Evolutionary conservation across 1,140 invertebrate genomes (phyloP).

Genomic region (Nomia melanderi): DNA sequence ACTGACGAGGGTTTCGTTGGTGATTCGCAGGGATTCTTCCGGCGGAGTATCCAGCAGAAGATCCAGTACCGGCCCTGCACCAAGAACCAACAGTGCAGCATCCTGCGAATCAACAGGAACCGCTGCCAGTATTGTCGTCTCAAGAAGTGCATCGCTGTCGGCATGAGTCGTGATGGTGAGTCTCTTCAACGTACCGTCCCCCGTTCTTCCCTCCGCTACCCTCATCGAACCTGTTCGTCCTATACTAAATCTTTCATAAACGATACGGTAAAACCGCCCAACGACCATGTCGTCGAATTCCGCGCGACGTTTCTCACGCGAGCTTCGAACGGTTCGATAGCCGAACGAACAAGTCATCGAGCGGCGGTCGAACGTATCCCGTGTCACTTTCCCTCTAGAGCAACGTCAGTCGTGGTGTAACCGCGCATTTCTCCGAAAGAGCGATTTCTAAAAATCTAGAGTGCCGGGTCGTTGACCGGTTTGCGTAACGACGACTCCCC

Average conservation of each 20-base stretch:
- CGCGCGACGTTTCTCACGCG: too few species aligned
- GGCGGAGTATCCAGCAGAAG: conserved; percentile 97
- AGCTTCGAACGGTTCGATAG: too few species aligned
- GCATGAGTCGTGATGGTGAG: conserved; percentile 99
- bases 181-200: conserved; percentile 48
- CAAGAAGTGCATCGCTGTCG: conserved; percentile 98
- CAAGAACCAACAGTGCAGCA: conserved; percentile 98
- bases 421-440: conserved; percentile 13
- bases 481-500: conserved; percentile 74
- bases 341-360: too few species aligned
- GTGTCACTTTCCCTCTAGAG: neutral
- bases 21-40: conserved; percentile 90
- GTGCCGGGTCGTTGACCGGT: conserved; percentile 76
- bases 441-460: conserved; percentile 73
- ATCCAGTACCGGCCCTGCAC: conserved; percentile 98
- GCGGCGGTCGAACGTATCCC: neutral
- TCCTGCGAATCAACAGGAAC: conserved; percentile 97
- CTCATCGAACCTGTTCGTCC: neutral
- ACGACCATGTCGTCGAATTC: too few species aligned
- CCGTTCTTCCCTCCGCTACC: neutral
- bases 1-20: conserved; percentile 79
- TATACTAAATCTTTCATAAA: too few species aligned
- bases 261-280: too few species aligned
- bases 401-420: neutral
- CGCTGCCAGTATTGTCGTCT: conserved; percentile 98